Conservation (phyloP, 1,140 invertebrate species). For the Eciton burchellii region DNA sequence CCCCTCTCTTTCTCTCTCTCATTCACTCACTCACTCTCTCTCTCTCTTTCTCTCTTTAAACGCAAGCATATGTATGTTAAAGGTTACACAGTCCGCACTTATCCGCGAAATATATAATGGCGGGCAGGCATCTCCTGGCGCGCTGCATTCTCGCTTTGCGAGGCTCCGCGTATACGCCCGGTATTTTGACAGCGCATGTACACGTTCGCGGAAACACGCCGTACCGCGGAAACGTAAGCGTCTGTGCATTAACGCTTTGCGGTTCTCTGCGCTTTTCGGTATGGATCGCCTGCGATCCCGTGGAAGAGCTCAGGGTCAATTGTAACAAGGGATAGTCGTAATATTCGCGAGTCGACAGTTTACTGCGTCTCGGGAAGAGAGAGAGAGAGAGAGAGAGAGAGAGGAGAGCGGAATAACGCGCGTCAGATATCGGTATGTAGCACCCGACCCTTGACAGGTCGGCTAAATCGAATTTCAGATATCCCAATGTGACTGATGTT, state of each 20-base stretch:
- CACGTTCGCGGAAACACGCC: conserved; percentile 15
- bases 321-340: conserved; percentile 54
- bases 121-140: not conserved
- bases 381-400: no score
- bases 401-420: not conserved
- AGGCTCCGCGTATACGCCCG: conserved; percentile 39
- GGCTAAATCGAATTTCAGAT: no score
- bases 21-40: no score
- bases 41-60: not conserved
- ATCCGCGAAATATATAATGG: not conserved
- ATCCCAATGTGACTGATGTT: not conserved
- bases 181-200: conserved; percentile 52
- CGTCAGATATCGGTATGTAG: conserved; percentile 1
- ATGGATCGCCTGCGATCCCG: conserved; percentile 8
- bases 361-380: no score
- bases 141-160: conserved; percentile 37
- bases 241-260: conserved; percentile 56
- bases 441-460: no score
- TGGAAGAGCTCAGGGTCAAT: conserved; percentile 44
- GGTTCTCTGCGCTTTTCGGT: conserved; percentile 40
- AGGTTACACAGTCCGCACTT: conserved; percentile 17
- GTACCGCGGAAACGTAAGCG: conserved; percentile 41
- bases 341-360: conserved; percentile 13
- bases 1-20: not conserved
- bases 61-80: not conserved